Conservation (phyloP, 2,113 vertebrate species). For the Mola mola region DNA sequence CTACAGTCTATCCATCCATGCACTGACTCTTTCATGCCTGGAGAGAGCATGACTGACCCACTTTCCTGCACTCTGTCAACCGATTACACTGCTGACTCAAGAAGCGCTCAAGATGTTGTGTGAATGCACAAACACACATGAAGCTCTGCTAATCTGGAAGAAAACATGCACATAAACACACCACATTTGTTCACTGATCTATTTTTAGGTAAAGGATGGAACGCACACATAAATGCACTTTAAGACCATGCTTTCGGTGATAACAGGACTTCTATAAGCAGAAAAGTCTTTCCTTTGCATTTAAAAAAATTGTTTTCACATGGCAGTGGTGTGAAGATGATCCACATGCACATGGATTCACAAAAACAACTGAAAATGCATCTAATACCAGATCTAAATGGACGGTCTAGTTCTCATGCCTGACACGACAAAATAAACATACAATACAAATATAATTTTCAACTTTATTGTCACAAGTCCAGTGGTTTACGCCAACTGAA, state of each 20-base stretch:
- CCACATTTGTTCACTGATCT: slow-evolving; percentile 55
- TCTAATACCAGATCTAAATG: not conserved
- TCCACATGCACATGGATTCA: not conserved
- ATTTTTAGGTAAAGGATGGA: slow-evolving; percentile 55
- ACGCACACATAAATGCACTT: not conserved
- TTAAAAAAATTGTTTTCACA: no score
- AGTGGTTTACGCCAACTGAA: no score
- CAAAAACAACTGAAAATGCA: slow-evolving; percentile 4
- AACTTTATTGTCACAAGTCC: no score
- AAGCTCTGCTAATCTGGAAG: slow-evolving; percentile 29
- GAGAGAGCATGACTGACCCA: slow-evolving; percentile 67
- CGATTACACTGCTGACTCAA: slow-evolving; percentile 66
- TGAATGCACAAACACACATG: slow-evolving; percentile 27
- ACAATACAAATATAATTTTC: not conserved
- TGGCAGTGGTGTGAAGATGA: no score
- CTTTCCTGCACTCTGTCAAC: slow-evolving; percentile 39
- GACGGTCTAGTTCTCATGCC: not conserved
- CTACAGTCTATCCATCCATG: slow-evolving; percentile 9
- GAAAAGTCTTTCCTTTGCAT: no score
- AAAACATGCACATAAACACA: slow-evolving; percentile 51
- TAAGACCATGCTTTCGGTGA: no score
- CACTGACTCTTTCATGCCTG: slow-evolving; percentile 24
- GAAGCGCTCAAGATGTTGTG: slow-evolving; percentile 53
- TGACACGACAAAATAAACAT: not conserved
- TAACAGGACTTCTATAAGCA: no score